A percentile compares a stretch with the other conserved stretches of the same genome.
Evolutionary conservation across 2,797 vertebrate genomes (phyloP).

Genomic region (Typhlichthys subterraneus): DNA sequence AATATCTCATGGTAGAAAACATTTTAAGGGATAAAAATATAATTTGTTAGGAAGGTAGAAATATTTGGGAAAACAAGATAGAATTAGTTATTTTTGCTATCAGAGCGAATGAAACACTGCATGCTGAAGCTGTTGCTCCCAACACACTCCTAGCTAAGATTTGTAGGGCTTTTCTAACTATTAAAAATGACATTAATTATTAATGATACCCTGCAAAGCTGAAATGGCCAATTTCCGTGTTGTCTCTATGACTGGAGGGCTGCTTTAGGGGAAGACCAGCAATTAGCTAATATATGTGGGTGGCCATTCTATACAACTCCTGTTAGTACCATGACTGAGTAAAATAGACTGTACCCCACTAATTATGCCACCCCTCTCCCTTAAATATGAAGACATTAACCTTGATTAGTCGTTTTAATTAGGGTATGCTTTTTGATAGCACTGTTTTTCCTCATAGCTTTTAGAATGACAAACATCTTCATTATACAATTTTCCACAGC

Average conservation of each 20-base stretch:
- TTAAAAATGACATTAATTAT: constrained; percentile 76
- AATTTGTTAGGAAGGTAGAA: constrained; percentile 1
- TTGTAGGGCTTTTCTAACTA: constrained; percentile 68
- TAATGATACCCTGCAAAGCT: constrained; percentile 72
- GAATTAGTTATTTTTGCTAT: constrained; percentile 28
- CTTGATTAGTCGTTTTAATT: constrained; percentile 84
- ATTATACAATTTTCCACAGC: constrained; percentile 41
- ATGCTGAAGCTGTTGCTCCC: constrained; percentile 14
- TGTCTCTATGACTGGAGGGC: constrained; percentile 75
- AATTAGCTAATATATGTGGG: constrained; percentile 82
- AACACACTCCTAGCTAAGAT: constrained; percentile 47
- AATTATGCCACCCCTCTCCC: constrained; percentile 72
- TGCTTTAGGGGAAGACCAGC: constrained; percentile 78
- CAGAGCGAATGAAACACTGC: constrained; percentile 24
- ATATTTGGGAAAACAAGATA: background rate
- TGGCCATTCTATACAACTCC: constrained; percentile 74
- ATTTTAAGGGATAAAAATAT: constrained; percentile 18
- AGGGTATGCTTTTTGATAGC: constrained; percentile 78
- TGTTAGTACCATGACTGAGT: constrained; percentile 76
- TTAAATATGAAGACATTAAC: constrained; percentile 82
- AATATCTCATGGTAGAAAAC: constrained; percentile 2
- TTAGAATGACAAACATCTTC: constrained; percentile 66
- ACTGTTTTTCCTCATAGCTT: constrained; percentile 70
- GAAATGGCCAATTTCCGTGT: constrained; percentile 76
- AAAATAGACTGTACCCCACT: constrained; percentile 66